Evolutionary conservation across 2,797 vertebrate genomes (phyloP), one percentile per base, ranked within the genome.

Genomic region (Sphaeramia orbicularis): DNA sequence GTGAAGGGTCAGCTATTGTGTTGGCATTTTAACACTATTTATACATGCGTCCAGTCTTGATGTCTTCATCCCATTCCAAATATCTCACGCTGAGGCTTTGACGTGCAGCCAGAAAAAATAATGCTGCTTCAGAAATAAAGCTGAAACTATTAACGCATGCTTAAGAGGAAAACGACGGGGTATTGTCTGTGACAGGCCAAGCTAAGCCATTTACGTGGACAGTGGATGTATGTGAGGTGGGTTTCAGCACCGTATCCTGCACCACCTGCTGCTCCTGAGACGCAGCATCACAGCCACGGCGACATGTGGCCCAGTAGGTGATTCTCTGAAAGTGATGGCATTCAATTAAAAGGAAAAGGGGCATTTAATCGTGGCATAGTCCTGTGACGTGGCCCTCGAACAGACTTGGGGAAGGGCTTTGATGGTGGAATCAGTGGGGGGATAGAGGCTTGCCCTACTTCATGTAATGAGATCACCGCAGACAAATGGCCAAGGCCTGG

Each of bases 281-380:
- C 18, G 27, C 57, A 13, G 73, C 81, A 68, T 70, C 67, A 45
- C 64, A 74, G 66, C 32, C 52, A 35, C 59, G 10, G 3, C 62
- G 40, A 63, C 57, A 53, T 56, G 71, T 68, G 61, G 64, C 74
- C 48, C 84, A 77, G 77, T 74, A 56, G 87, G 85, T 61, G 76
- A 74, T 79, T 86, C 83, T 85, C 83, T 78, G 65, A 80, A 87
- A 85, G 67, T 84, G 78, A 90, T 82, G 76, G 71, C 72, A 64
- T 88, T 91, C 86, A 88, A 86, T 85, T 86, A 85, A 86, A 82
- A 52, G 77, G 63, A 74, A 84, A 77, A 78, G 65, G 78, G 71
- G 78, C 71, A 77, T 83, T 89, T 79, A 81, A 83, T 83, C 42
- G 74, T 71, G 55, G 48, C 60, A 14, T 70, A 36, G 64, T 58